These are phyloP conservation scores for Manduca sexta DNA, from an alignment of 1,140 invertebrate species.

Conservation along the genomic window DNA sequence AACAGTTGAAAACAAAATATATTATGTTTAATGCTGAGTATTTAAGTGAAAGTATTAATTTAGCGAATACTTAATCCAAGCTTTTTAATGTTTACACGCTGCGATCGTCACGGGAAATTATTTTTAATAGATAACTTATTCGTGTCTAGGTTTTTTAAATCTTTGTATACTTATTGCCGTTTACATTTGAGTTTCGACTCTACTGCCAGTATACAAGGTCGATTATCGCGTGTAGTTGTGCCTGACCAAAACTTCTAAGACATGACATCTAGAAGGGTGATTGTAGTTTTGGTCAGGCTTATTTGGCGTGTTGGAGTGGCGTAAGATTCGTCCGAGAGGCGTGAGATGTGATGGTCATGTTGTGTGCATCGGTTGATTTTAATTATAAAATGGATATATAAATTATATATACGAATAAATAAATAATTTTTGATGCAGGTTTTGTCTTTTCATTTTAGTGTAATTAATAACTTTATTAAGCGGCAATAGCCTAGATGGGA, in stretches of 20 bases:
- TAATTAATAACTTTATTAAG: too few relatives aligned
- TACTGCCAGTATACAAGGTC: conserved; percentile 39
- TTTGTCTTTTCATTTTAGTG: conserved; percentile 49
- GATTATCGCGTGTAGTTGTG: conserved; percentile 13
- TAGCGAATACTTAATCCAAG: conserved; percentile 22
- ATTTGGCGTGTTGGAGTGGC: too few relatives aligned
- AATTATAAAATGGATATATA: conserved; percentile 69
- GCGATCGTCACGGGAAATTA: conserved; percentile 11
- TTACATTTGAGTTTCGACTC: conserved; percentile 21
- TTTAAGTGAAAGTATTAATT: conserved; percentile 29
- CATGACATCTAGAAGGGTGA: neutral
- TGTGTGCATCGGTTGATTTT: conserved; percentile 67
- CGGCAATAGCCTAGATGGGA: too few relatives aligned
- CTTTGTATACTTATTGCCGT: conserved; percentile 20
- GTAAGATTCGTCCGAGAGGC: conserved; percentile 17
- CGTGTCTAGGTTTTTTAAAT: conserved; percentile 29
- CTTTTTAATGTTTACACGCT: conserved; percentile 18
- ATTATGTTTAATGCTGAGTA: conserved; percentile 14
- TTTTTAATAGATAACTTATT: conserved; percentile 37
- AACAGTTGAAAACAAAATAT: neutral
- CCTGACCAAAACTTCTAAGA: neutral
- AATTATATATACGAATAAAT: conserved; percentile 72
- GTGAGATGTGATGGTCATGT: conserved; percentile 41
- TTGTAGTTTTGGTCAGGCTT: too few relatives aligned
- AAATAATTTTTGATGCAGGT: conserved; percentile 70